Percentiles rank a stretch among this genome's conserved stretches.
These are phyloP conservation scores for Etheostoma nigrum DNA, from an alignment of 2,797 vertebrate species.

Conservation along the genomic window DNA sequence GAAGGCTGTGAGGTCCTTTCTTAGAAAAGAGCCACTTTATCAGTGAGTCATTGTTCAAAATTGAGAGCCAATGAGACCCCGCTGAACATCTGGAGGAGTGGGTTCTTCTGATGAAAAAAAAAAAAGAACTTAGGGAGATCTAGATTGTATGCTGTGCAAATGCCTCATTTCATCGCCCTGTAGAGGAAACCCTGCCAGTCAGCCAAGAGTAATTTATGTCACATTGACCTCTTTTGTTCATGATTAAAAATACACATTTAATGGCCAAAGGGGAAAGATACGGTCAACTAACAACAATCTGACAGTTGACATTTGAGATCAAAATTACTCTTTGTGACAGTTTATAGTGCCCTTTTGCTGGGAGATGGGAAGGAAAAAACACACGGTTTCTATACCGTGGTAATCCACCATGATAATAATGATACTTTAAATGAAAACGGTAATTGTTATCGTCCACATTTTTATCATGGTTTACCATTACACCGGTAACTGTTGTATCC, in stretches of 20 bases:
- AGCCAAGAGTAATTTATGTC: not conserved
- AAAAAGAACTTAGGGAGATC: not conserved
- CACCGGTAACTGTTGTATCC: too few species aligned
- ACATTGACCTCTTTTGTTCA: not conserved
- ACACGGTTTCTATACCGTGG: too few species aligned
- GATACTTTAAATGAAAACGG: too few species aligned
- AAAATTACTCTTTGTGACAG: not conserved
- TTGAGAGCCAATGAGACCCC: not conserved
- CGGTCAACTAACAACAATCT: too few species aligned
- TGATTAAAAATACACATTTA: constrained; percentile 3
- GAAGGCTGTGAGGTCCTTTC: not conserved
- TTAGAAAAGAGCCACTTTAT: not conserved
- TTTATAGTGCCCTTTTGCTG: not conserved
- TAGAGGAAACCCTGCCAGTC: not conserved
- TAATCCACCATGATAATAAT: too few species aligned
- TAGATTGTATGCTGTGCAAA: not conserved
- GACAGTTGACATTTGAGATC: not conserved
- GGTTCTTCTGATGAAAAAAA: constrained; percentile 17
- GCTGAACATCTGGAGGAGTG: constrained; percentile 25
- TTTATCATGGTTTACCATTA: too few species aligned
- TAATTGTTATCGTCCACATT: too few species aligned
- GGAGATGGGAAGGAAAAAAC: too few species aligned
- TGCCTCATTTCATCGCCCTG: not conserved
- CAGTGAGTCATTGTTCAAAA: constrained; percentile 17
- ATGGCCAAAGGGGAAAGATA: not conserved